Conservation (phyloP, 2,797 vertebrate genomes). For the Eulemur rubriventer region DNA sequence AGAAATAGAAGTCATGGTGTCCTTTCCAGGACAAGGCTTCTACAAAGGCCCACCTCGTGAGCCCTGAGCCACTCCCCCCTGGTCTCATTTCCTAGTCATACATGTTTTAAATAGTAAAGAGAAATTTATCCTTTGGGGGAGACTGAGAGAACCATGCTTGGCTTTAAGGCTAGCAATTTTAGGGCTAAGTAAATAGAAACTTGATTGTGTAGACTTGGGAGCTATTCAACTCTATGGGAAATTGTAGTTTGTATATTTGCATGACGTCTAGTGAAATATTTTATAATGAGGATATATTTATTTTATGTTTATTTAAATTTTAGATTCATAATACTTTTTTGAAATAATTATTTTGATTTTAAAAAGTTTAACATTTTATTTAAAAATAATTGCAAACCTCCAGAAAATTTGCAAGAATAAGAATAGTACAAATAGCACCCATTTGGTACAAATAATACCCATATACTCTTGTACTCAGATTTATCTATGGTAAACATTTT, state of each 20-base stretch:
- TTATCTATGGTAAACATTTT: rapidly evolving
- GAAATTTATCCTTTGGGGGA: background rate
- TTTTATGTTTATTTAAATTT: background rate
- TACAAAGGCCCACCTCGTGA: background rate
- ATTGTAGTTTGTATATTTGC: background rate
- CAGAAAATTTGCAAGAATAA: background rate
- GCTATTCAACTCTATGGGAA: background rate
- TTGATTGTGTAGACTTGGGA: background rate
- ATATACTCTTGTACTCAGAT: background rate
- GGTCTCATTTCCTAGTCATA: background rate
- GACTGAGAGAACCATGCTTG: background rate
- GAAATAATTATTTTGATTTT: background rate
- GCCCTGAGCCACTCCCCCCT: background rate
- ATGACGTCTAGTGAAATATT: background rate
- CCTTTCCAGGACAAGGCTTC: background rate
- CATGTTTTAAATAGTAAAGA: background rate
- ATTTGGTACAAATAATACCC: background rate
- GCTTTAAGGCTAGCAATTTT: background rate
- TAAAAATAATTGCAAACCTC: slow-evolving; percentile 16
- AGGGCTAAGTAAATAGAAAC: background rate
- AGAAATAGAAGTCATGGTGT: background rate
- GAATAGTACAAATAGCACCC: background rate
- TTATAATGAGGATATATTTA: background rate
- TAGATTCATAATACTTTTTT: background rate
- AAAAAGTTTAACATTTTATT: background rate